These are phyloP conservation scores for Myzus persicae DNA, from an alignment of 1,140 invertebrate species.

Conservation along the genomic window DNA sequence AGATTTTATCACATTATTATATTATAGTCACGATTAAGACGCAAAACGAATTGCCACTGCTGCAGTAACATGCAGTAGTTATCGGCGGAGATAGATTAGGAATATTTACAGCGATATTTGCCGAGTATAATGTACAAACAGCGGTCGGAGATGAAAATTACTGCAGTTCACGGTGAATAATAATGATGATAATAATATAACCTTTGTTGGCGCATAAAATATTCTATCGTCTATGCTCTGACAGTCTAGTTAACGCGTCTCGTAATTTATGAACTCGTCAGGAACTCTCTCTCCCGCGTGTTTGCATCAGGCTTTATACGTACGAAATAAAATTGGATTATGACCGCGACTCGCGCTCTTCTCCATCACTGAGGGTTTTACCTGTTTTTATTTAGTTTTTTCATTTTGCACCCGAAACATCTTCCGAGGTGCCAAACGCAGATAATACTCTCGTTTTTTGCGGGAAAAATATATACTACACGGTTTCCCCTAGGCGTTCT, in stretches of 20 bases:
- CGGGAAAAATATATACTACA: not conserved
- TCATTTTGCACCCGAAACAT: constrained; percentile 27
- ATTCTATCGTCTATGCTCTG: not conserved
- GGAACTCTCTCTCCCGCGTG: not conserved
- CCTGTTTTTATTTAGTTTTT: not conserved
- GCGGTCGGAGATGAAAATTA: constrained; percentile 10
- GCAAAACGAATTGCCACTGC: not conserved
- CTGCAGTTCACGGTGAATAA: not conserved
- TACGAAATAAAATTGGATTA: constrained; percentile 51
- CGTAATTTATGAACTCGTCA: constrained; percentile 45
- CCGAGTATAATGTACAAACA: not conserved
- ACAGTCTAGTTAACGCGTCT: not conserved
- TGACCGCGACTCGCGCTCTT: not conserved
- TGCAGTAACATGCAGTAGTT: not conserved
- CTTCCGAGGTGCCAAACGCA: constrained; percentile 30
- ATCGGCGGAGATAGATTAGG: not conserved
- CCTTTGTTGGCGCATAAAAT: constrained; percentile 25
- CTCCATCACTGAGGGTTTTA: not conserved
- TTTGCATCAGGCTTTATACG: not conserved
- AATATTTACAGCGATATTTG: not conserved
- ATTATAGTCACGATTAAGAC: not conserved
- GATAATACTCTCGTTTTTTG: constrained; percentile 40
- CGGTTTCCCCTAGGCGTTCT: constrained; percentile 29
- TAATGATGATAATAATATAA: not conserved
- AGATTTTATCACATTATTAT: too few relatives aligned